Conservation (phyloP, 2,797 vertebrate genomes). For the Platyrinchus mystaceus region DNA sequence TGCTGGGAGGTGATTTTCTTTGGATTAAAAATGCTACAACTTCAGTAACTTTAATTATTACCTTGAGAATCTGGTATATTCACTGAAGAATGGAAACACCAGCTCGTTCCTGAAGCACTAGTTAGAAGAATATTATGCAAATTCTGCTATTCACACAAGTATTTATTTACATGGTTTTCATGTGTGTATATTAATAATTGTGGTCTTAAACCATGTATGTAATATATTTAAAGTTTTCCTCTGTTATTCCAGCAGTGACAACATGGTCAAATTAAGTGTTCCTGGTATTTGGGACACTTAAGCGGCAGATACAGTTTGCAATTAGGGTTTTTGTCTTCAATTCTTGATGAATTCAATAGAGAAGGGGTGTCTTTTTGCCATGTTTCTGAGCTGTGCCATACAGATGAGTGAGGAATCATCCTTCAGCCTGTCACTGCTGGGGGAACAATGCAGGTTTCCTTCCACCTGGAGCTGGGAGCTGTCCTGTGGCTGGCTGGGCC, state of each 20-base stretch:
- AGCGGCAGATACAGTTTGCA: background rate
- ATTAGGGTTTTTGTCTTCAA: background rate
- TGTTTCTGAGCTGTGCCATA: background rate
- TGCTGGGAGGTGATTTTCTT: background rate
- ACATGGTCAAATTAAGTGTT: background rate
- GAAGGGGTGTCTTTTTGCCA: background rate
- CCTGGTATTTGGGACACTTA: background rate
- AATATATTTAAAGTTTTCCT: background rate
- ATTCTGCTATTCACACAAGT: background rate
- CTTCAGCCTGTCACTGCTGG: background rate
- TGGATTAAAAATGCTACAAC: background rate
- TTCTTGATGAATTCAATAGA: background rate
- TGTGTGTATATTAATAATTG: background rate
- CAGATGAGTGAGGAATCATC: background rate
- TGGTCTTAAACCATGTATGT: background rate
- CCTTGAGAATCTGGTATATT: background rate
- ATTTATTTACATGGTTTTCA: background rate
- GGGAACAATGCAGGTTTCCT: background rate
- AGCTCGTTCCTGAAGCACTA: background rate
- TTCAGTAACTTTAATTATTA: background rate
- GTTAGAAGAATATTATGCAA: background rate
- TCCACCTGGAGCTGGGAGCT: fast-evolving
- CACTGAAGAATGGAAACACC: background rate
- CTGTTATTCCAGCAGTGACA: background rate
- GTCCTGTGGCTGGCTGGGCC: background rate